Evolutionary conservation across 2,113 vertebrate species (phyloP), one percentile per base, ranked within the genome.

Genomic region (Antennarius striatus): DNA sequence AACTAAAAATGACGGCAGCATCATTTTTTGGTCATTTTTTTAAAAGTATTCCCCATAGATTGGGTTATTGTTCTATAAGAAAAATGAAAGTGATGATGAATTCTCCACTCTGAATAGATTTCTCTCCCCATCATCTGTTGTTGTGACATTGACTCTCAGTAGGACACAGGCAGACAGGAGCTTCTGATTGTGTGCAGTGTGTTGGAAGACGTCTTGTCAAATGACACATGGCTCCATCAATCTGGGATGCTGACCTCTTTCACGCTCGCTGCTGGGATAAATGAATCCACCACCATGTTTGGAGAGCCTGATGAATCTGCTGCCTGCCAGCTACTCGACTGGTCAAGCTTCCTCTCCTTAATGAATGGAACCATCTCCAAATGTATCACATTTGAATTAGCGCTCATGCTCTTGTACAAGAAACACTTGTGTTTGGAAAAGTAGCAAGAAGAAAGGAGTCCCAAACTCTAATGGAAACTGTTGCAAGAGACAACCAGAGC

Each of bases 221-320:
- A 90, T 82, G 84, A 90, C 83, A 87, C 89, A 68, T 48, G 72
- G 60, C 83, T 71, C 72, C 79, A 86, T 90, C 87, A 80, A 86
- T 89, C 86, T 84, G 67, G 22, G 60, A 69, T 3, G 70, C 82
- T 72, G 84, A 89, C 84, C 77, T 43, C 68, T 79, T 22, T 64
- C 14, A 3, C 46, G 17, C 73, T 63, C 68, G 2, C 50, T 3
- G 22, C 28, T 47, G 39, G 63, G 60, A 79, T 50, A 63, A 81
- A 88, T 84, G 87, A 80, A 77, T 57, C 45, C 67, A 22, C 10
- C 6, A 43, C 17, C 53, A 3, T 4, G 63, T 81, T 73, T 11
- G 43, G 54, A 46, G 22, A 62, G 51, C 48, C 42, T 36, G 68
- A 78, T 74, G 71, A 83, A 82, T 87, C 66, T 9, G 42, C 67